Evolutionary conservation across 2,797 vertebrate genomes (phyloP), one percentile per base, ranked within the genome.

Genomic region (Erpetoichthys calabaricus): DNA sequence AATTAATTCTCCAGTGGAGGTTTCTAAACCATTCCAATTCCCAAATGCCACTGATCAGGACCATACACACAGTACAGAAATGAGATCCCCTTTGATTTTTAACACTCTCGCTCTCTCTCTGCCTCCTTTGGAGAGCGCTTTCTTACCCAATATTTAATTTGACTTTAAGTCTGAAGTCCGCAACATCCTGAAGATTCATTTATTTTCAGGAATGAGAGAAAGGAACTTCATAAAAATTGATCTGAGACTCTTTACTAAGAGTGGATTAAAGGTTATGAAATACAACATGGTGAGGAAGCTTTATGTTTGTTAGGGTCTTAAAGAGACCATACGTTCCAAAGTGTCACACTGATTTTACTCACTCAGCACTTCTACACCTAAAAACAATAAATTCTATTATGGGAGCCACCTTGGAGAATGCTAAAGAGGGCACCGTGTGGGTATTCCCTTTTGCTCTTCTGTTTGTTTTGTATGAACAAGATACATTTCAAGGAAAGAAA

Each of bases 1-100:
- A 89, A 97, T 97, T 92, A 92, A 97, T 94, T 90, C 82, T 88
- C 84, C 75, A 72, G 73, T 65, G 63, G 67, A 80, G 78, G 75
- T 75, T 84, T 81, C 73, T 70, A 71, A 67, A 67, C 68, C 72
- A 66, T 77, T 71, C 75, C 76, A 75, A 68, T 84, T 80, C 80
- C 81, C 74, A 68, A 77, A 74, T 70, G 72, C 70, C 44, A 4
- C 70, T 67, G 70, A 64, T 64, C 75, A 45, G 68, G 67, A 67
- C 70, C 65, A 55, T 59, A 68, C 59, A 75, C 72, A 64, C 68
- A 58, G 43, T 65, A 65, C 63, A 75, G 74, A 73, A 76, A 76
- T 68, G 66, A 71, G 67, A 62, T 65, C 72, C 58, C 45, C 53
- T 65, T 79, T 73, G 71, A 73, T 79, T 71, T 70, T 68, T 67